phyloP scores from a whole-genome alignment of 2,888 invertebrate genomes.

The Flabesymbios commensalis region DNA sequence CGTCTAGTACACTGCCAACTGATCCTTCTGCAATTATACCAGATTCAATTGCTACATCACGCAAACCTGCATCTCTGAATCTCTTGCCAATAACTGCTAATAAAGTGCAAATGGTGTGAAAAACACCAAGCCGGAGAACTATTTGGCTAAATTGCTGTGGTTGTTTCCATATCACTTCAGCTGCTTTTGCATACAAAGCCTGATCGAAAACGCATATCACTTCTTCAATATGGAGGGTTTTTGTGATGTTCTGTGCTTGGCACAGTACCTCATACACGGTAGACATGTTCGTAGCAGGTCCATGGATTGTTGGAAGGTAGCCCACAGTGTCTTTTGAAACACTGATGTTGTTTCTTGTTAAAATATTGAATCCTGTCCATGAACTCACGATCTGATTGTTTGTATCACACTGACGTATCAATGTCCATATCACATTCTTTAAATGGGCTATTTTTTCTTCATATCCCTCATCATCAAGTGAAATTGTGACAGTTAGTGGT shows the following conservation, averaged over 20 bases:
- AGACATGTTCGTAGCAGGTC: slow-evolving; percentile 20
- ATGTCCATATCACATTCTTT: slow-evolving; percentile 10
- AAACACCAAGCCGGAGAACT: slow-evolving; percentile 29
- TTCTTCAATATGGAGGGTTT: slow-evolving; percentile 12
- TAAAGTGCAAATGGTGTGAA: slow-evolving; percentile 31
- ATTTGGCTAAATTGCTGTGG: slow-evolving; percentile 10
- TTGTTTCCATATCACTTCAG: slow-evolving; percentile 31
- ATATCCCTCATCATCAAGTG: neutral
- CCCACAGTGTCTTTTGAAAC: slow-evolving; percentile 17
- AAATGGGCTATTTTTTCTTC: neutral
- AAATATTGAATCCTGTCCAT: slow-evolving; percentile 32
- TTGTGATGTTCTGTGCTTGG: slow-evolving; percentile 15
- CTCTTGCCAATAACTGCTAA: slow-evolving; percentile 29
- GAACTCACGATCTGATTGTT: slow-evolving; percentile 13
- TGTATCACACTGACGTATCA: slow-evolving; percentile 1
- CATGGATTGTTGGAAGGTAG: slow-evolving; percentile 23
- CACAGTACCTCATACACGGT: slow-evolving; percentile 19
- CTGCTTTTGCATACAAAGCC: slow-evolving; percentile 35
- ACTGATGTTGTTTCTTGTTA: slow-evolving; percentile 1
- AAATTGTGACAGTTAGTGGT: slow-evolving; percentile 4
- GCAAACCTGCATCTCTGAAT: slow-evolving; percentile 33
- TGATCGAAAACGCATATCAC: slow-evolving; percentile 26
- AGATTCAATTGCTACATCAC: slow-evolving; percentile 29
- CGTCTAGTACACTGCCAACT: slow-evolving; percentile 16
- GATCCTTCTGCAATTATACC: slow-evolving; percentile 35